A percentile compares a stretch with the other conserved stretches of the same genome.
phyloP scores from a whole-genome alignment of 1,140 invertebrate genomes.

The Stenopsyche tienmushanensis region DNA sequence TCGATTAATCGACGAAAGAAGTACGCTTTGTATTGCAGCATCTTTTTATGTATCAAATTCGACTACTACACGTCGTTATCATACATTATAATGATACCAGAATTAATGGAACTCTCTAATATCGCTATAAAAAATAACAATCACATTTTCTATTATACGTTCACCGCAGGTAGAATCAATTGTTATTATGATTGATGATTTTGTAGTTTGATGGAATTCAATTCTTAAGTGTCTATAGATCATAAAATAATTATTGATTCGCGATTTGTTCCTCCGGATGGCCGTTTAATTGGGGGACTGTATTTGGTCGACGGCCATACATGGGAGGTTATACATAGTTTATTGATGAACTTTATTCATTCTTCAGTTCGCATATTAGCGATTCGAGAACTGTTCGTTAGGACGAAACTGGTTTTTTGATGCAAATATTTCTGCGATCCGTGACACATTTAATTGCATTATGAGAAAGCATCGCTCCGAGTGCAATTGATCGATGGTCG shows the following conservation, averaged over 20 bases:
- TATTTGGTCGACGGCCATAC: neutral
- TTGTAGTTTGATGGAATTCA: neutral
- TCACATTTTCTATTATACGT: constrained; percentile 17
- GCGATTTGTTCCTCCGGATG: too few species aligned
- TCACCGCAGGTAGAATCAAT: constrained; percentile 12
- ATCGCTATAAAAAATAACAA: constrained; percentile 4
- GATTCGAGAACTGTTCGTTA: too few species aligned
- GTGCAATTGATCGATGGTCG: too few species aligned
- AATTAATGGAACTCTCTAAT: neutral
- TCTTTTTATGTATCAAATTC: neutral
- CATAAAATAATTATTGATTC: neutral
- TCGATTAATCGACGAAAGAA: neutral
- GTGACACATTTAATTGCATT: too few species aligned
- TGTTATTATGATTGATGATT: constrained; percentile 16
- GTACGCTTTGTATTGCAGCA: neutral
- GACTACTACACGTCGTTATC: neutral
- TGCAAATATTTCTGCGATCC: too few species aligned
- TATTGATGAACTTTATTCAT: too few species aligned
- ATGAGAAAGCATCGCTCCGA: too few species aligned
- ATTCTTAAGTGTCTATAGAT: neutral
- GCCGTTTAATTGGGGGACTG: neutral
- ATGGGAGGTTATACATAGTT: too few species aligned
- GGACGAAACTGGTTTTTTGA: too few species aligned
- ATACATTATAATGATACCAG: neutral
- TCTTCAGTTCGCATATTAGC: too few species aligned